Percentiles rank a stretch among this genome's conserved stretches.
These are phyloP conservation scores for Euwallacea fornicatus DNA, from an alignment of 1,140 invertebrate genomes.

Conservation along the genomic window DNA sequence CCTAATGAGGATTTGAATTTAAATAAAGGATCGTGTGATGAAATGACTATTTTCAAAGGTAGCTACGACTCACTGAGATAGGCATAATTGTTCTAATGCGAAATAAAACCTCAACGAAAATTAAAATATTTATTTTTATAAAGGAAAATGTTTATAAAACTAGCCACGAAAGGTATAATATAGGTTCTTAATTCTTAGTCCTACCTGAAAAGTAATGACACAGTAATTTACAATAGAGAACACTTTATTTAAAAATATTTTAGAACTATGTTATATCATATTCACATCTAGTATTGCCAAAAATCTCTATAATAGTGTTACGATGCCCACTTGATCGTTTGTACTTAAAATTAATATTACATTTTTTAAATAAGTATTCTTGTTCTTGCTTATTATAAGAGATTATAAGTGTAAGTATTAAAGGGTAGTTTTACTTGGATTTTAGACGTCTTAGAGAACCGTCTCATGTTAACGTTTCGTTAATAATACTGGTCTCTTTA, in stretches of 20 bases:
- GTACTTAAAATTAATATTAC: conserved; percentile 24
- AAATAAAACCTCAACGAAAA: background rate
- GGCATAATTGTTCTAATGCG: too few species aligned
- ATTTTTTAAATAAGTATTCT: conserved; percentile 8
- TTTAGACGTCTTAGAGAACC: conserved; percentile 23
- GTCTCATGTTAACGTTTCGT: background rate
- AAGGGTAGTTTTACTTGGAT: conserved; percentile 4
- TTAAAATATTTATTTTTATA: conserved; percentile 7
- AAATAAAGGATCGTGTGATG: too few species aligned
- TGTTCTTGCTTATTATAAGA: background rate
- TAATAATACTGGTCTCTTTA: conserved; percentile 1
- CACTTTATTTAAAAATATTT: conserved; percentile 36
- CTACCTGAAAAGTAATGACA: conserved; percentile 26
- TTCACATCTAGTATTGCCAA: conserved; percentile 37
- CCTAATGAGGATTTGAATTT: too few species aligned
- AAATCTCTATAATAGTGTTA: conserved; percentile 27
- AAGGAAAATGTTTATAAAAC: background rate
- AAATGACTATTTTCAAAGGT: too few species aligned
- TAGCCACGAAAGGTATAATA: conserved; percentile 2
- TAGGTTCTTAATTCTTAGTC: conserved; percentile 24
- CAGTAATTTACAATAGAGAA: conserved; percentile 30
- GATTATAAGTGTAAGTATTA: background rate
- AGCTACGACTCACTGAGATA: too few species aligned
- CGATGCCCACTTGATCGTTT: conserved; percentile 29
- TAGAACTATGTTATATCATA: conserved; percentile 12